Percentiles rank a stretch among this genome's conserved stretches.
Evolutionary conservation across 2,797 vertebrate genomes (phyloP).

Genomic region (Leptoclinus maculatus): DNA sequence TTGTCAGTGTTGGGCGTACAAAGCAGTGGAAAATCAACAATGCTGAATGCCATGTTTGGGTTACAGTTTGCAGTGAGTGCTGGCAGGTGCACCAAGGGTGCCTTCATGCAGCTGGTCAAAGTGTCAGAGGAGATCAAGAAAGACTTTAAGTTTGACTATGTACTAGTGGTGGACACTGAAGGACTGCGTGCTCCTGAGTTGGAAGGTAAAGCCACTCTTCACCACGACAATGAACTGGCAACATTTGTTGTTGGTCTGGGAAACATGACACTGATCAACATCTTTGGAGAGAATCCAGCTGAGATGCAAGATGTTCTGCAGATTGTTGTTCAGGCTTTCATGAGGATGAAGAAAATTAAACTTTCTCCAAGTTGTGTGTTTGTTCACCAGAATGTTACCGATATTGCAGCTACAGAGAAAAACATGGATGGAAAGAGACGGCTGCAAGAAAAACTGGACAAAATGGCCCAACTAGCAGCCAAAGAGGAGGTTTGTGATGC

Average conservation of each 20-base stretch:
- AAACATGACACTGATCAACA: conserved; percentile 86
- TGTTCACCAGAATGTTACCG: conserved; percentile 75
- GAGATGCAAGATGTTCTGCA: conserved; percentile 86
- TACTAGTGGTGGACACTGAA: conserved; percentile 83
- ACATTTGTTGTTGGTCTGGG: conserved; percentile 86
- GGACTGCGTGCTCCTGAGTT: conserved; percentile 79
- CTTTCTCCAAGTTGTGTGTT: conserved; percentile 77
- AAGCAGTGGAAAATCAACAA: conserved; percentile 86
- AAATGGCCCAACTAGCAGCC: conserved; percentile 79
- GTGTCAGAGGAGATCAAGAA: conserved; percentile 70
- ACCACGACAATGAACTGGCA: conserved; percentile 84
- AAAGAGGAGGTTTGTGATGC: conserved; percentile 74
- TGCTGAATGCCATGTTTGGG: conserved; percentile 87
- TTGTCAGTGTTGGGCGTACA: conserved; percentile 85
- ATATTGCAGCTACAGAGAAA: conserved; percentile 77
- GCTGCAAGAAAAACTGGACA: conserved; percentile 80
- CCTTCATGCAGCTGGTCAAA: conserved; percentile 86
- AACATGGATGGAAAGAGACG: conserved; percentile 78
- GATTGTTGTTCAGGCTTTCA: conserved; percentile 84
- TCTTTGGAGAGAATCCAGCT: conserved; percentile 85
- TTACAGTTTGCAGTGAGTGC: conserved; percentile 84
- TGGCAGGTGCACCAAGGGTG: conserved; percentile 83
- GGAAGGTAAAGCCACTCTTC: conserved; percentile 59
- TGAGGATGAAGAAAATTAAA: conserved; percentile 83
- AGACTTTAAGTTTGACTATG: conserved; percentile 46